These are phyloP conservation scores for Hetaerina titia DNA, from an alignment of 2,888 invertebrate genomes.

Conservation along the genomic window DNA sequence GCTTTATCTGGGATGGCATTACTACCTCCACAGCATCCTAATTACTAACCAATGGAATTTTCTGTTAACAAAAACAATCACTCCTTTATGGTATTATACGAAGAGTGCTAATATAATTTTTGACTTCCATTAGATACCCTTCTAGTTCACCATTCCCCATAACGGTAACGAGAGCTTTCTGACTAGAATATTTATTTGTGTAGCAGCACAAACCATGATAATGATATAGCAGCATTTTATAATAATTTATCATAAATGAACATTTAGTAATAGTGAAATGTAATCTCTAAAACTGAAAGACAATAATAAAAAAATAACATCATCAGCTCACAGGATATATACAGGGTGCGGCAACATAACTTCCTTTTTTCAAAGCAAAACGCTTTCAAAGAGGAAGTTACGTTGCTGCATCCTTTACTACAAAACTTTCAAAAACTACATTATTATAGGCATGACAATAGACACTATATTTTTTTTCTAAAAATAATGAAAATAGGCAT, in stretches of 20 bases:
- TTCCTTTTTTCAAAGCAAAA: no score
- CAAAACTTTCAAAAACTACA: no score
- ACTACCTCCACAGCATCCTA: not conserved
- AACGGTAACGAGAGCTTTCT: not conserved
- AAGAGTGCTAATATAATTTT: not conserved
- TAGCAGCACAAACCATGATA: not conserved
- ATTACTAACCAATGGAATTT: not conserved
- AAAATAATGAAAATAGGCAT: no score
- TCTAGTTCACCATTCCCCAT: not conserved
- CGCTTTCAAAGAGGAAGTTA: no score
- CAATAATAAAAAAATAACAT: not conserved
- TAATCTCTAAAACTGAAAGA: not conserved
- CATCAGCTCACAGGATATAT: no score
- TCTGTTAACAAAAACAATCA: not conserved
- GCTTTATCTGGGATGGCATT: not conserved
- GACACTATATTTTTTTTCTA: no score
- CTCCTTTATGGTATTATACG: not conserved
- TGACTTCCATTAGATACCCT: not conserved
- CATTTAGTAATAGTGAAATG: not conserved
- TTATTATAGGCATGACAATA: no score
- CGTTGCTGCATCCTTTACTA: no score
- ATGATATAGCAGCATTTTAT: not conserved
- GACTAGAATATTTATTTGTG: constrained; percentile 14
- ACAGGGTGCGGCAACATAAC: no score
- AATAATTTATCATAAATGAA: not conserved